Percentiles rank a stretch among this genome's conserved stretches.
Conservation (phyloP, 2,113 vertebrate genomes). For the Jaculus jaculus region DNA sequence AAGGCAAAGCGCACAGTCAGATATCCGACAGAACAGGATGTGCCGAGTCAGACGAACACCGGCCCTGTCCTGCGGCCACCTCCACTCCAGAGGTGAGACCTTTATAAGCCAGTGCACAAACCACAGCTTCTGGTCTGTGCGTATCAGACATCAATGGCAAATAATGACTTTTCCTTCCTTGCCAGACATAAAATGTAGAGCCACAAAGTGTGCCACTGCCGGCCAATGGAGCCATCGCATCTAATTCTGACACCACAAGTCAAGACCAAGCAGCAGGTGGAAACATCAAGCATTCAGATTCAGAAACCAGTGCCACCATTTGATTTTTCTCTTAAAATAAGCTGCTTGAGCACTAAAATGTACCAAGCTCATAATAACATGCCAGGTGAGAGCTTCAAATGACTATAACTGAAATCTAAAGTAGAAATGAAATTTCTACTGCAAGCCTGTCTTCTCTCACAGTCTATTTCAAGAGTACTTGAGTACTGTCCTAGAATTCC, state of each 20-base stretch:
- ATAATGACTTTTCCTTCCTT: neutral
- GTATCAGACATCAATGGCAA: neutral
- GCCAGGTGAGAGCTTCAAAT: slow-evolving; percentile 38
- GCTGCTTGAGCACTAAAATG: slow-evolving; percentile 19
- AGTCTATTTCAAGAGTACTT: slow-evolving; percentile 56
- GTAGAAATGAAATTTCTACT: slow-evolving; percentile 60
- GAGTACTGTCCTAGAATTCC: slow-evolving; percentile 43
- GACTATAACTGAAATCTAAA: slow-evolving; percentile 41
- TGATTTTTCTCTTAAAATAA: slow-evolving; percentile 38
- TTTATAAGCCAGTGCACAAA: slow-evolving; percentile 21
- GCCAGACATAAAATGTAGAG: neutral
- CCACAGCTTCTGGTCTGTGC: neutral
- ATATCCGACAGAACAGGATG: neutral
- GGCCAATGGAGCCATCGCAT: neutral
- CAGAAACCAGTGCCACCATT: neutral
- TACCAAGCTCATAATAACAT: slow-evolving; percentile 27
- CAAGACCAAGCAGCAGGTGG: neutral
- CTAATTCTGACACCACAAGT: neutral
- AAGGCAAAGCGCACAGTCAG: slow-evolving; percentile 22
- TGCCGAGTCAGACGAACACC: neutral
- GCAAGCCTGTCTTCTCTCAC: slow-evolving; percentile 31
- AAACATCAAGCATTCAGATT: neutral
- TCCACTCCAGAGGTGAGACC: neutral
- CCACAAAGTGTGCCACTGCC: neutral
- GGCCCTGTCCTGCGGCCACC: neutral